Evolutionary conservation across 2,888 invertebrate genomes (phyloP), one percentile per base, ranked within the genome.

Genomic region (Phania funesta): DNA sequence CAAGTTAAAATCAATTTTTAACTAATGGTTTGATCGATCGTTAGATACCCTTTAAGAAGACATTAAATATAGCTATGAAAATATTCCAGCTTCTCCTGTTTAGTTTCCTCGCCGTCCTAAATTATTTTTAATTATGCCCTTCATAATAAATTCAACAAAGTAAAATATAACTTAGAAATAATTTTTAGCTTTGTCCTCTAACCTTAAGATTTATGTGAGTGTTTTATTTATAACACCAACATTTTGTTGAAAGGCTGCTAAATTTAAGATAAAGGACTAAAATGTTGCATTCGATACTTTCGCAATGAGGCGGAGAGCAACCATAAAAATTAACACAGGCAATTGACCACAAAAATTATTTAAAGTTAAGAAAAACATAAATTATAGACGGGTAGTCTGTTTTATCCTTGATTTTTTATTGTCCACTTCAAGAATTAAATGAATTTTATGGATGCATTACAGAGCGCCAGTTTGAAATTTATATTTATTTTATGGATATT

Each of bases 271-370:
- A 75, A 75, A 65, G 35, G 35, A 62, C 62, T 32, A 22, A 54
- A 67, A 29, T 67, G 26, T 54, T 54, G 26, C 26, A 24, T 24
- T 65, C 1, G 1, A 13, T 13, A 38, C 4, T 3, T 11, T n/a
- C 35, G 13, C 35, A 13, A 38, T 9, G 13, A 38, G 13, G n/a
- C 11, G 1, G 50, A 18, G 41, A 20, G 18, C 1, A 52, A 62
- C 41, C 26, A 73, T 62, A 54, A 54, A 54, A 44, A 54, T 65
- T 75, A 58, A 56, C 58, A 58, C 65, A 75, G 64, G 26, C 58
- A 75, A 75, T 67, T 75, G 75, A 75, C 65, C 75, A 65, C 65
- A 67, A n/a, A 46, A 60, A 65, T 58, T 67, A 75, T 68, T 75
- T 46, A 56, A 13, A 38, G 35, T 38, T 3, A 38, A 38, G 13